A percentile compares a stretch with the other conserved stretches of the same genome.
Evolutionary conservation across 2,113 vertebrate species (phyloP).

Genomic region (Montifringilla adamsi): DNA sequence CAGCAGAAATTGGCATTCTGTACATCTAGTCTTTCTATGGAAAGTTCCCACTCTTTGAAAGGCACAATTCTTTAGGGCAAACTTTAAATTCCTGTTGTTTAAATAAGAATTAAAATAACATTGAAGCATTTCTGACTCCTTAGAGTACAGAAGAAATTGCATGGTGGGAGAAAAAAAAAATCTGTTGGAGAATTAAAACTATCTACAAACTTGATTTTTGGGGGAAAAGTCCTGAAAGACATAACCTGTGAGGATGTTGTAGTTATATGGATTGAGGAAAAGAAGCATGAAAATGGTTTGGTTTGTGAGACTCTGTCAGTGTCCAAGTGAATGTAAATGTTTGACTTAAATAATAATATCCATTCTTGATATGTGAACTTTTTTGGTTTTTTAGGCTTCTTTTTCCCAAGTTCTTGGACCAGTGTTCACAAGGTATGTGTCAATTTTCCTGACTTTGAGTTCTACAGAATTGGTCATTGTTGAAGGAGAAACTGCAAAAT

Average conservation of each 20-base stretch:
- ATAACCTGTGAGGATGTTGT: neutral
- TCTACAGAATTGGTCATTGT: neutral
- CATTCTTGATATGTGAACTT: neutral
- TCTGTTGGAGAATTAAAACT: neutral
- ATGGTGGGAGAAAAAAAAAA: neutral
- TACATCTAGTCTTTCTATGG: neutral
- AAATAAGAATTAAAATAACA: neutral
- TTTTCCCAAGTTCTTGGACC: constrained; percentile 94
- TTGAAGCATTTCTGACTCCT: neutral
- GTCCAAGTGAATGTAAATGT: neutral
- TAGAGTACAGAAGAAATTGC: neutral
- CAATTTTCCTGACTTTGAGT: neutral
- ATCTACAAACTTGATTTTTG: neutral
- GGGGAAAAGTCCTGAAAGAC: neutral
- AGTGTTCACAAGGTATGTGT: constrained; percentile 89
- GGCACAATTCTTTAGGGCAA: neutral
- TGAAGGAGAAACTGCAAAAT: no score
- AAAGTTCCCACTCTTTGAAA: neutral
- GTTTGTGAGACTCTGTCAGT: neutral
- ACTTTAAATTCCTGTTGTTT: neutral
- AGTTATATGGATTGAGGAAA: neutral
- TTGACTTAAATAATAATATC: neutral
- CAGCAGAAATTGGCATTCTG: neutral
- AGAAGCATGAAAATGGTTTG: neutral
- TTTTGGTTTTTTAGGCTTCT: constrained; percentile 77